These are phyloP conservation scores for Papilio machaon DNA, from an alignment of 1,140 invertebrate species.

Conservation along the genomic window DNA sequence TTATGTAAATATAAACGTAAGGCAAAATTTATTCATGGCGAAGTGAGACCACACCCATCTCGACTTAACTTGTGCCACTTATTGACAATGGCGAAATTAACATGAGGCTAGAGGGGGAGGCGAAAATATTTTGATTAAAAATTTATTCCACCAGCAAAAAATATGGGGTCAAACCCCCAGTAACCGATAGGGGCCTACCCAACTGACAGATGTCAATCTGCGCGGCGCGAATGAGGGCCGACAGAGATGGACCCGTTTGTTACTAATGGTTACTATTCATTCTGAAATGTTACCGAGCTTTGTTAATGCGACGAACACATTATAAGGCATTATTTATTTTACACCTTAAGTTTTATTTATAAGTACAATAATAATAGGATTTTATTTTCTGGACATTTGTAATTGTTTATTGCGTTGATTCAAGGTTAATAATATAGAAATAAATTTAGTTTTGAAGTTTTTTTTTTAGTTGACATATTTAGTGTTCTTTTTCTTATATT, in stretches of 20 bases:
- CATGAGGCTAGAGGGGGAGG: slow-evolving; percentile 59
- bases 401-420: background rate
- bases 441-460: too few relatives aligned
- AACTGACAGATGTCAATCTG: slow-evolving; percentile 77
- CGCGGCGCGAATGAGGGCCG: slow-evolving; percentile 49
- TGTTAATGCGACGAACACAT: background rate
- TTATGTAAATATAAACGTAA: slow-evolving; percentile 25
- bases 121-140: slow-evolving; percentile 79
- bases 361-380: background rate
- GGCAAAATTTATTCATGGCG: slow-evolving; percentile 69
- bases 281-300: background rate
- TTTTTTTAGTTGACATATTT: too few relatives aligned
- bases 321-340: background rate
- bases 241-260: slow-evolving; percentile 42
- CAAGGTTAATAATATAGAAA: background rate
- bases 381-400: background rate
- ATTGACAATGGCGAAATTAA: slow-evolving; percentile 73
- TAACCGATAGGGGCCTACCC: slow-evolving; percentile 31
- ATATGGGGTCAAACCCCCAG: slow-evolving; percentile 63
- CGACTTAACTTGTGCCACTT: slow-evolving; percentile 65
- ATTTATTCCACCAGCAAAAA: slow-evolving; percentile 69
- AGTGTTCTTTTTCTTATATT: too few relatives aligned
- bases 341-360: background rate
- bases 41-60: slow-evolving; percentile 58
- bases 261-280: slow-evolving; percentile 9